Conservation (phyloP, 2,113 vertebrate genomes). For the Eubucco bourcierii region DNA sequence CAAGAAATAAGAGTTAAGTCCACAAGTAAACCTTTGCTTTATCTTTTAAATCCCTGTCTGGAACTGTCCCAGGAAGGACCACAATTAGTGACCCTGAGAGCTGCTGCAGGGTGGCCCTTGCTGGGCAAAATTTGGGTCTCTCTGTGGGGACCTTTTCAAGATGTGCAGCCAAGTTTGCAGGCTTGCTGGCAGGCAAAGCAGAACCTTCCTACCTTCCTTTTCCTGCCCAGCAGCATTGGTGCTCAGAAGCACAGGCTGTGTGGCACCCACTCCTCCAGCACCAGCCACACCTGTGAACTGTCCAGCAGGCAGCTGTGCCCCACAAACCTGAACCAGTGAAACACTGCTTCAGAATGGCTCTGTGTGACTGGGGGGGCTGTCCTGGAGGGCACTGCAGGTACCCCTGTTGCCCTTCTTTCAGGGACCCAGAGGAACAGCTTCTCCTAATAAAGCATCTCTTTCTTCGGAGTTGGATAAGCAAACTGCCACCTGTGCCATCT, state of each 20-base stretch:
- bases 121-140: background rate
- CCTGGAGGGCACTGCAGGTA: background rate
- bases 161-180: background rate
- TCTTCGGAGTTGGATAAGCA: conserved; percentile 53
- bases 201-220: background rate
- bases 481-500: conserved; percentile 59
- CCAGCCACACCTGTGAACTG: background rate
- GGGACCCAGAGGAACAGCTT: conserved; percentile 4
- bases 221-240: background rate
- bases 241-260: background rate
- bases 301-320: background rate
- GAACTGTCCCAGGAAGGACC: background rate
- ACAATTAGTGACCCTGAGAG: background rate
- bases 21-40: background rate
- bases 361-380: background rate
- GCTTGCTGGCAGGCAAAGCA: background rate
- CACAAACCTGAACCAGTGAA: background rate
- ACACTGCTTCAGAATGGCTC: background rate
- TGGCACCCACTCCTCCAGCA: too few species aligned
- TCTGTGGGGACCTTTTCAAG: background rate
- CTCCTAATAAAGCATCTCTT: conserved; percentile 27
- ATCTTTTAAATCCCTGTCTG: background rate
- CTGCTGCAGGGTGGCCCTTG: background rate
- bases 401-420: background rate
- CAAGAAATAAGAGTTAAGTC: background rate